Percentiles rank a stretch among this genome's conserved stretches.
phyloP scores from a whole-genome alignment of 2,888 invertebrate species.

The Carcina quercana region DNA sequence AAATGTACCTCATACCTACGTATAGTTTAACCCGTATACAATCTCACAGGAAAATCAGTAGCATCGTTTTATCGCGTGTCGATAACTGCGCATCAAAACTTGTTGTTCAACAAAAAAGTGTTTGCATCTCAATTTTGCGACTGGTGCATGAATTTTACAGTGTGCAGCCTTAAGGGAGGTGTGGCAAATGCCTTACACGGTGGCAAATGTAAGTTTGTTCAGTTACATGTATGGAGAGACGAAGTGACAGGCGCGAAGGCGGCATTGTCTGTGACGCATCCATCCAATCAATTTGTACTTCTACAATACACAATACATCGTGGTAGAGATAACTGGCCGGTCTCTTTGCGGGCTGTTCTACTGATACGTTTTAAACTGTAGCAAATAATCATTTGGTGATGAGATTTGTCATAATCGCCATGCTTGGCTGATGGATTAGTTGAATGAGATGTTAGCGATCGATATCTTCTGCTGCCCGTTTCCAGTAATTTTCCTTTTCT shows the following conservation, averaged over 20 bases:
- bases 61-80: constrained; percentile 4
- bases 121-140: constrained; percentile 2
- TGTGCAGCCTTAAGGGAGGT: not conserved
- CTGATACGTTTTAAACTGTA: too few relatives aligned
- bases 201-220: constrained; percentile 20
- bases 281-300: constrained; percentile 69
- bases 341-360: too few relatives aligned
- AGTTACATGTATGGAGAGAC: constrained; percentile 52
- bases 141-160: too few relatives aligned
- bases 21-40: too few relatives aligned
- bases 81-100: constrained; percentile 18
- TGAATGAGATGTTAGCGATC: too few relatives aligned
- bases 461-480: too few relatives aligned
- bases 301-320: constrained; percentile 65
- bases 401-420: too few relatives aligned
- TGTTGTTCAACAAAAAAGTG: constrained; percentile 12
- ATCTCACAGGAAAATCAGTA: too few relatives aligned
- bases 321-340: constrained; percentile 51
- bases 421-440: too few relatives aligned
- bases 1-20: too few relatives aligned
- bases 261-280: constrained; percentile 53
- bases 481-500: too few relatives aligned
- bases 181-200: constrained; percentile 1
- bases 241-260: constrained; percentile 58
- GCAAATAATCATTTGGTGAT: too few relatives aligned